Base-by-base conservation (phyloP, 2,113 vertebrate genomes). In the Oreotragus oreotragus region DNA sequence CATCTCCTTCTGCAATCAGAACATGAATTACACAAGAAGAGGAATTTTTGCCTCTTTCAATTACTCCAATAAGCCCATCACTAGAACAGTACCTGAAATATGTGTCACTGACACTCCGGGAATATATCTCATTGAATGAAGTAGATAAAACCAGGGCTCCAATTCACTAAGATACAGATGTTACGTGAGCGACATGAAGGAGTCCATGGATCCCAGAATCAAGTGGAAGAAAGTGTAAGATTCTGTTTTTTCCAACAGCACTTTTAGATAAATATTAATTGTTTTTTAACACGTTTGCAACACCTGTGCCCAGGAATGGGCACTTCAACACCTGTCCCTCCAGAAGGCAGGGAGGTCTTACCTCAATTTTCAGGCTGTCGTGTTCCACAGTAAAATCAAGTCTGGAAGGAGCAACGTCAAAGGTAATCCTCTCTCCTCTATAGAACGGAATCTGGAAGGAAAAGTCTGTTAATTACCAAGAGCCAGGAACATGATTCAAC, bases 391-490 rank as follows among this genome's bases (percentile, higher is more conserved):
- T 98, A 76, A 99, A 99, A 92, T 99, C 99, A 96, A 99, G 90
- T 53, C 99, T 98, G 1, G 99, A 99, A 2, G 99, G 99, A 23
- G 99, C 99, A 5, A 99, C 99, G 2, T 99, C 99, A 97, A 99
- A 99, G 1, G 99, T 99, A 97, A 99, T 99, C 97, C 99, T 99
- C 96, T 99, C 99, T 33, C 99, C 99, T 84, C 99, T 98, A 98
- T 99, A 99, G 98, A 99, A 99, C 0, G 99, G 99, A 84, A 99
- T 98, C 99, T 99, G 97, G 51, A 98, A 99, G 81, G 91, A 94
- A 55, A 49, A 7, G 0, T 0, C n/a, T 85, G 17, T 81, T 95
- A 23, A 66, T 43, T 36, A 60, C 30, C 27, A 57, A 27, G 47
- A 84, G 58, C 88, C 92, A 70, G 43, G 0, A 5, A 21, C 27